Base-by-base conservation (phyloP, 2,113 vertebrate genomes). In the Dicrurus megarhynchus region DNA sequence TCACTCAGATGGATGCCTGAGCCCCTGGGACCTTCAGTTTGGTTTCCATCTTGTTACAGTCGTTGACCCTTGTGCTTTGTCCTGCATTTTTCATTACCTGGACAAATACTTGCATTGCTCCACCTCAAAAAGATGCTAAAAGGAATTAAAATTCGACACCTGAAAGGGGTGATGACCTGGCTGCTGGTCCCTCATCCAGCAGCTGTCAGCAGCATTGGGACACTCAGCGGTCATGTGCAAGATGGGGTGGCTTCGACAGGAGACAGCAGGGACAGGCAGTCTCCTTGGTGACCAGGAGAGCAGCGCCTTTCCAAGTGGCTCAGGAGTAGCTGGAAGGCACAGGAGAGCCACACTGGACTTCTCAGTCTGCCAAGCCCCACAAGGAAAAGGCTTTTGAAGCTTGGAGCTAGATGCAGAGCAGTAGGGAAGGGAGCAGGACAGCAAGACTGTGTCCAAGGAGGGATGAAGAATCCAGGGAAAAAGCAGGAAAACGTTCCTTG, bases 171-270 rank as follows among this genome's bases (percentile, higher is more conserved):
- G 75, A 13, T 3, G 5, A 67, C 42, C 37, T 2, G 8, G 60
- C 41, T 77, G 44, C 78, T 68, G 24, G 41, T 19, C 9, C 26
- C 47, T 37, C 64, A 19, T 9, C 15, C 63, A 85, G 83, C 7
- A 82, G 46, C 74, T 57, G 17, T 6, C 75, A 61, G 52, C 46
- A 57, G 56, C 13, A 4, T 12, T 0, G 2, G 44, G 32, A 35
- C 61, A 28, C 56, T 42, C 46, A 11, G 53, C 0, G 0, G 26
- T 17, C 1, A 4, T 1, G 2, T 9, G 60, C 57, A 41, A 52
- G 57, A 28, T 6, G 47, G 9, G 46, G 26, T 30, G 71, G 35
- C 61, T 67, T 57, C 0, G 0, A 24, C 7, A 1, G 52, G 39
- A 19, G 5, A 30, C 63, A 35, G 30, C 42, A 50, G 71, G 71